Conservation (phyloP, 2,888 invertebrate species). For the Cenopis cana region DNA sequence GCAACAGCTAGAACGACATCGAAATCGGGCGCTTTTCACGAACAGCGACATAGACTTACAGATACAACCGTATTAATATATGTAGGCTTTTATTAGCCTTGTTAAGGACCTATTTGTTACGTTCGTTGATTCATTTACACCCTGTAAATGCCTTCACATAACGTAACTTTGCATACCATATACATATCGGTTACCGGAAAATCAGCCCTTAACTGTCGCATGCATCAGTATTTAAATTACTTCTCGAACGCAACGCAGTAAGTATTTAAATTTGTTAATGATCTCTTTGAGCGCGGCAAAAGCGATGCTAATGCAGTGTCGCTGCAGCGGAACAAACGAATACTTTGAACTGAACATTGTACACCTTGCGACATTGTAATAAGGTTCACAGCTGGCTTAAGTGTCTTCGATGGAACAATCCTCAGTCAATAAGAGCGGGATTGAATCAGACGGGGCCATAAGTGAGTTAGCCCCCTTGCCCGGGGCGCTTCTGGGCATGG, state of each 20-base stretch:
- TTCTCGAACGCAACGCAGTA: background rate
- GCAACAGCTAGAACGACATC: too few species aligned
- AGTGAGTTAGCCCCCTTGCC: constrained; percentile 55
- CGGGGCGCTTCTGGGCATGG: constrained; percentile 32
- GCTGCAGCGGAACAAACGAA: constrained; percentile 12
- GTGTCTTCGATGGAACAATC: constrained; percentile 55
- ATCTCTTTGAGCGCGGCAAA: constrained; percentile 22
- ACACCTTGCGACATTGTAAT: background rate
- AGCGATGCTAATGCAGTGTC: constrained; percentile 21
- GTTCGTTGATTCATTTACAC: too few species aligned
- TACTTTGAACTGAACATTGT: background rate
- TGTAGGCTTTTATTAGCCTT: too few species aligned
- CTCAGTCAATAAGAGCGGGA: constrained; percentile 66
- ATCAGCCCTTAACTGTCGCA: background rate
- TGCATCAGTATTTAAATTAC: constrained; percentile 26
- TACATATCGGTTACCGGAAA: background rate
- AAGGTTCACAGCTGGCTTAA: constrained; percentile 11
- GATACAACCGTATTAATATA: too few species aligned
- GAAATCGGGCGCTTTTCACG: too few species aligned
- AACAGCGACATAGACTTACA: too few species aligned
- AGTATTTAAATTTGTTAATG: constrained; percentile 26
- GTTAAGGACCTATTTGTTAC: too few species aligned
- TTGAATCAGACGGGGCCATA: constrained; percentile 64
- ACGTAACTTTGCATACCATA: too few species aligned
- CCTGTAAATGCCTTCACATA: too few species aligned